These are phyloP conservation scores for Trachelipus rathkii DNA, from an alignment of 1,140 invertebrate species.

Conservation along the genomic window DNA sequence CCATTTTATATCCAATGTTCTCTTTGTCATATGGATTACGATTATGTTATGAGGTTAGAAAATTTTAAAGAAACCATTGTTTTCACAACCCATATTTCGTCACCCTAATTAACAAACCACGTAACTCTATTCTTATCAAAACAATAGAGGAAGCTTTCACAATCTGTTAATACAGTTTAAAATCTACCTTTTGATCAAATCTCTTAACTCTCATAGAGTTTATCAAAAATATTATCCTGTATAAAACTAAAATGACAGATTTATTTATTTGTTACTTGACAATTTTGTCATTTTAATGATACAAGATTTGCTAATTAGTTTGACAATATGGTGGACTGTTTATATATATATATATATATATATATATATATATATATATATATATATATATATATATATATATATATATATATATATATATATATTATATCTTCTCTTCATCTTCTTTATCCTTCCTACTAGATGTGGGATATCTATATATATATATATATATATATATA, in stretches of 20 bases:
- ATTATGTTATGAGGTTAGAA: conserved; percentile 19
- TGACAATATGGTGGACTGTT: too few species aligned
- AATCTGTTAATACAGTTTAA: neutral
- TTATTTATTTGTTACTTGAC: too few species aligned
- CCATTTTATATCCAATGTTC: conserved; percentile 23
- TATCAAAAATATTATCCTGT: too few species aligned
- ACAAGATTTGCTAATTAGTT: too few species aligned
- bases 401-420: neutral
- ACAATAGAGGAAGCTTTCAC: neutral
- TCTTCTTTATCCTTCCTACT: neutral
- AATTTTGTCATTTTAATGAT: too few species aligned
- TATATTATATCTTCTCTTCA: neutral
- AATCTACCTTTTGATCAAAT: neutral
- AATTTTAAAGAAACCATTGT: neutral
- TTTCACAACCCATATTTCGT: neutral
- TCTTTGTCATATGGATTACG: conserved; percentile 13
- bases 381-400: neutral
- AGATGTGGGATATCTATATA: too few species aligned
- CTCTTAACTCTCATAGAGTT: neutral
- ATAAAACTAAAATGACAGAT: too few species aligned
- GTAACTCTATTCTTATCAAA: too few species aligned
- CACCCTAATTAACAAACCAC: neutral
- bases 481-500: neutral
- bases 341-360: conserved; percentile 6
- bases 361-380: conserved; percentile 12